A percentile compares a stretch with the other conserved stretches of the same genome.
Evolutionary conservation across 2,888 invertebrate genomes (phyloP).

Genomic region (Chydorus sphaericus): DNA sequence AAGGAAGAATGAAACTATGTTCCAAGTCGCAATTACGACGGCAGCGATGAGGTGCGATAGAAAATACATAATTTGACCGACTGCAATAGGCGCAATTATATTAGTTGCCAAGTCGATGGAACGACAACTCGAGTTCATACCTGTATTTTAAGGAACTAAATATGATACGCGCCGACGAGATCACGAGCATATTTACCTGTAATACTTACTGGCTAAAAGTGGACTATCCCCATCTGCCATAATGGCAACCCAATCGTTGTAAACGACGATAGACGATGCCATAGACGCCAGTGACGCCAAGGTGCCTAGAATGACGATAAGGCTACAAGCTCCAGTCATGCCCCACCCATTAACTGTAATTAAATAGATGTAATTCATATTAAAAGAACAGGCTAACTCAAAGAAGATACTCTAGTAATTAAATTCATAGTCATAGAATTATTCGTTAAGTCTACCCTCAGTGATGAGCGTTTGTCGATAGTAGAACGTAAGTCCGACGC

Average conservation of each 20-base stretch:
- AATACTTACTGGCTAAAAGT: constrained; percentile 29
- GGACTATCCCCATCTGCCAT: constrained; percentile 29
- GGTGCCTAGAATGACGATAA: constrained; percentile 29
- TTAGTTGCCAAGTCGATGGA: constrained; percentile 34
- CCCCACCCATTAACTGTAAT: constrained; percentile 19
- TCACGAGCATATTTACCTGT: neutral
- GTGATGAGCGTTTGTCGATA: constrained; percentile 16
- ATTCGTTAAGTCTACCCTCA: no score
- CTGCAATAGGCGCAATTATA: constrained; percentile 34
- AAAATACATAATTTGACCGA: constrained; percentile 33
- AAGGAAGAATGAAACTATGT: constrained; percentile 31
- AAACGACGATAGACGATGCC: constrained; percentile 29
- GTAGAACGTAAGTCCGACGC: constrained; percentile 22
- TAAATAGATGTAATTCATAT: no score
- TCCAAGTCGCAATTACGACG: constrained; percentile 28
- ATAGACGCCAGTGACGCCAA: constrained; percentile 29
- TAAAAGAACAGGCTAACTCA: no score
- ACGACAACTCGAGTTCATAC: constrained; percentile 33
- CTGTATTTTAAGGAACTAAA: constrained; percentile 22
- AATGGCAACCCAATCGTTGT: constrained; percentile 35
- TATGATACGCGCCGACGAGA: no score
- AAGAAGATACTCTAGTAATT: no score
- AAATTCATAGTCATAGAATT: neutral
- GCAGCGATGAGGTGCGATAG: constrained; percentile 23
- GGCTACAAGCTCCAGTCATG: constrained; percentile 20